Conservation (phyloP, 2,888 invertebrate genomes). For the Sinhomidia bicolor region DNA sequence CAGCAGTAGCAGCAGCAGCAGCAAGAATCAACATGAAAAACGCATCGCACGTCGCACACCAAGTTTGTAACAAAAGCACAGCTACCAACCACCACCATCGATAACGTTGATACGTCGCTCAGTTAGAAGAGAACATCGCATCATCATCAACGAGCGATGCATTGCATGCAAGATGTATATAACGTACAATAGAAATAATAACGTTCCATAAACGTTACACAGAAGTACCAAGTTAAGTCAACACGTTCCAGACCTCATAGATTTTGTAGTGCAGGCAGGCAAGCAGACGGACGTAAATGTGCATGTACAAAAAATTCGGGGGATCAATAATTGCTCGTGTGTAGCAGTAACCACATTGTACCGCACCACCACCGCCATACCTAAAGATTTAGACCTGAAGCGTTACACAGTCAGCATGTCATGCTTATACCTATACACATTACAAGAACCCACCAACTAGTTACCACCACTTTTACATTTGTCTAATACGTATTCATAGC, state of each 20-base stretch:
- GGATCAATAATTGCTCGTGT: slow-evolving; percentile 66
- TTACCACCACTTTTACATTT: neutral
- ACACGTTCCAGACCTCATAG: slow-evolving; percentile 3
- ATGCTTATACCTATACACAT: too few relatives aligned
- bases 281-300: too few relatives aligned
- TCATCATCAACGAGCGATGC: too few relatives aligned
- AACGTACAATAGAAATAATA: neutral
- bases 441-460: too few relatives aligned
- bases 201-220: neutral
- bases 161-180: slow-evolving; percentile 8
- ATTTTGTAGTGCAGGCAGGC: too few relatives aligned
- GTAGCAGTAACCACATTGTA: slow-evolving; percentile 6
- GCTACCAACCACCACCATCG: slow-evolving; percentile 33
- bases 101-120: slow-evolving; percentile 58
- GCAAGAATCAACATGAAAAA: neutral
- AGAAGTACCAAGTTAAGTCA: slow-evolving; percentile 14
- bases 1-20: too few relatives aligned
- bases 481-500: neutral
- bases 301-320: slow-evolving; percentile 5
- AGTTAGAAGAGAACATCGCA: slow-evolving; percentile 9
- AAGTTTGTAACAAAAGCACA: slow-evolving; percentile 10
- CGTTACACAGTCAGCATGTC: neutral
- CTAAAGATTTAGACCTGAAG: neutral
- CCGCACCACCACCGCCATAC: neutral
- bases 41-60: neutral